These are phyloP conservation scores for Campoplex capitator DNA, from an alignment of 2,888 invertebrate genomes.

Conservation along the genomic window DNA sequence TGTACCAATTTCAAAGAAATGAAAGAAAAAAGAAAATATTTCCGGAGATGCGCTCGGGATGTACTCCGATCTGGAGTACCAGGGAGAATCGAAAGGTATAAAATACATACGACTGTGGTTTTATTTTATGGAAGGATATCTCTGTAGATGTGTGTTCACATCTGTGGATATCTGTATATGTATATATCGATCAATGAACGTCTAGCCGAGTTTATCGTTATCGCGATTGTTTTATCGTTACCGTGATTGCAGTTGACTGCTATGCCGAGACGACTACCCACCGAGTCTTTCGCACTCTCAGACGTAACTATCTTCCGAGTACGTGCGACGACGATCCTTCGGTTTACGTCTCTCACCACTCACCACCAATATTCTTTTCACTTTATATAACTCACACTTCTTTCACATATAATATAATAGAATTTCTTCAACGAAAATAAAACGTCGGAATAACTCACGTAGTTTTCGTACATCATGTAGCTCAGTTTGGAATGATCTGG, in stretches of 20 bases:
- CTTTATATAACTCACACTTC: constrained; percentile 7
- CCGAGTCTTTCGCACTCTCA: constrained; percentile 21
- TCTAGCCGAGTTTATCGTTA: constrained; percentile 59
- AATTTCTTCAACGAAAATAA: neutral
- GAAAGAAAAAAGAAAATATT: neutral
- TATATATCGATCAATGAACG: constrained; percentile 53
- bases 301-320: constrained; percentile 21
- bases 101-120: constrained; percentile 39
- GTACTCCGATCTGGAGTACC: constrained; percentile 9
- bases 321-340: constrained; percentile 19
- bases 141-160: neutral
- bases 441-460: neutral
- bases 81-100: constrained; percentile 15
- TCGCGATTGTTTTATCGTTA: constrained; percentile 63
- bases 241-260: constrained; percentile 58
- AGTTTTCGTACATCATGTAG: neutral
- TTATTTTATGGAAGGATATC: neutral
- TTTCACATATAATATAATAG: neutral
- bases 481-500: neutral
- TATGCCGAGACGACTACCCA: constrained; percentile 18
- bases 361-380: constrained; percentile 7
- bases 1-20: neutral
- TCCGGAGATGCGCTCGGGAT: constrained; percentile 14
- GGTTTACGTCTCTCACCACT: constrained; percentile 23
- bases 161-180: constrained; percentile 7